Percentiles rank a stretch among this genome's conserved stretches.
phyloP scores from a whole-genome alignment of 53 echinoderm and acorn worm species.

The Temnopleurus reevesii region DNA sequence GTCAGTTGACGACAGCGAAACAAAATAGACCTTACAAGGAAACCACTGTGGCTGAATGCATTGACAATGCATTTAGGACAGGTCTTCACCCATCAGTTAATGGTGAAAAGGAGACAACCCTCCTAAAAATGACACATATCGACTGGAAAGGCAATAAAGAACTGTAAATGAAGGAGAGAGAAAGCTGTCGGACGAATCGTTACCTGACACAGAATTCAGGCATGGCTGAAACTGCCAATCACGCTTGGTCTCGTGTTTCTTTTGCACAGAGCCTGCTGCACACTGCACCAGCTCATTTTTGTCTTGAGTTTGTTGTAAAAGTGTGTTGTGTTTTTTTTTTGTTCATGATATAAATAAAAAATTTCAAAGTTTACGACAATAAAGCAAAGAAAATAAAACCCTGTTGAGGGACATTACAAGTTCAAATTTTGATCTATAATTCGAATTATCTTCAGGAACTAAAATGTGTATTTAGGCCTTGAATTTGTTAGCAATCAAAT shows the following conservation, averaged over 20 bases:
- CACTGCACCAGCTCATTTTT: too few relatives aligned
- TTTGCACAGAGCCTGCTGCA: neutral
- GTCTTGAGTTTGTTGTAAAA: too few relatives aligned
- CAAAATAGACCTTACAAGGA: too few relatives aligned
- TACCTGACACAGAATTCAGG: constrained; percentile 32
- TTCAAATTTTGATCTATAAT: too few relatives aligned
- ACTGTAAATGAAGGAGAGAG: neutral
- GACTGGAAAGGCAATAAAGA: constrained; percentile 1
- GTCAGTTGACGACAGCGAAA: neutral
- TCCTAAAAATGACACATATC: constrained; percentile 1
- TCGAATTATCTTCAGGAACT: too few relatives aligned
- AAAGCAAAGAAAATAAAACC: too few relatives aligned
- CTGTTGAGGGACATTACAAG: too few relatives aligned
- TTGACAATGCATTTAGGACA: neutral
- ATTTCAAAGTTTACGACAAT: too few relatives aligned
- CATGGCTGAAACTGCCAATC: constrained; percentile 30
- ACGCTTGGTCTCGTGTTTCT: neutral
- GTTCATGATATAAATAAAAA: too few relatives aligned
- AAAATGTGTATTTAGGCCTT: too few relatives aligned
- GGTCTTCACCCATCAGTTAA: neutral
- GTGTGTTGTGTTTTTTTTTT: too few relatives aligned
- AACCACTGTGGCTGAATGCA: neutral
- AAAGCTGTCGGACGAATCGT: neutral
- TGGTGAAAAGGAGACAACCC: neutral
- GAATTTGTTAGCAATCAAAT: too few relatives aligned